Base-by-base conservation (phyloP, 2,888 invertebrate genomes). In the Pachliopta kotzebuea region DNA sequence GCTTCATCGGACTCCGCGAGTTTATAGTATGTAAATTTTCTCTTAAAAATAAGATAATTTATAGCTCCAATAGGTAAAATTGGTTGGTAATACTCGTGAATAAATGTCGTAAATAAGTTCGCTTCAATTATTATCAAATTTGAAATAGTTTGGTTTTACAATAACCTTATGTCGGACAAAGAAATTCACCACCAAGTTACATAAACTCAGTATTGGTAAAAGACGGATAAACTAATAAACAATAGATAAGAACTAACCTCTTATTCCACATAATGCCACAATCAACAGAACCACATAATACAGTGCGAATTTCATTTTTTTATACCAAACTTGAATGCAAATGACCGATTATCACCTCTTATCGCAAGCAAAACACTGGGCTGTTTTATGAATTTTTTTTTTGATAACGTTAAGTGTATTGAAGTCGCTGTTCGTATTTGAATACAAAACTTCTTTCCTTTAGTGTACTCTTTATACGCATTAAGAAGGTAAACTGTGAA, bases 281-380 rank as follows among this genome's bases (percentile, higher is more conserved):
- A 64, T 60, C 42, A 64, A 52, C 24, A 60, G 20, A 31, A 60
- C 8, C 18, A 64, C 56, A 26, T 24, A 56, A 37, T 21, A 60
- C 24, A 60, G 26, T 52, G n/a, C 60, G 14, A 60, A 56, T 56
- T 64, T 64, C 64, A 64, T 64, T 56, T 55, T 56, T 45, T 11
- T 23, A 37, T 18, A 60, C 24, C n/a, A 56, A 58, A 54, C 50
- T 42, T 18, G 1, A 23, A 21, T 49, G 24, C 50, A 54, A 58
- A 49, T 58, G 54, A 54, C 63, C 58, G 54, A 63, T 64, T 37
- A 59, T 55, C 53, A 63, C 63, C 24, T 45, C 23, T 37, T 56
- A 64, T 59, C 55, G 26, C 50, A 37, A 52, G 24, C 54, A 21
- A 59, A 31, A 55, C 59, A 60, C 49, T 24, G 23, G 17, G 37